Evolutionary conservation across 2,113 vertebrate species (phyloP).

Genomic region (Podarcis muralis): DNA sequence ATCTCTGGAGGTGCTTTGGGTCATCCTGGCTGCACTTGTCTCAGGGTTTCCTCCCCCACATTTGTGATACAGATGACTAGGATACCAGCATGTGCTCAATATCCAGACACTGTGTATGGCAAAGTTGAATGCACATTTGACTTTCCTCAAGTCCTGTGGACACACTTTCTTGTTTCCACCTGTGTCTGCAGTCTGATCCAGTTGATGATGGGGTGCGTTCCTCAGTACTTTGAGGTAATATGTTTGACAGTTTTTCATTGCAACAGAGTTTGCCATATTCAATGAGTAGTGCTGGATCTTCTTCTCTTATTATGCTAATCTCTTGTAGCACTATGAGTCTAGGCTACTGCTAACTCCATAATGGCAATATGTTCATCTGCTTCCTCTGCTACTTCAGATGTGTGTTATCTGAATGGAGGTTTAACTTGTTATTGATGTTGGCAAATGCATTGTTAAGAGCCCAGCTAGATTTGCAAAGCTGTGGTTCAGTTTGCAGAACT

Average conservation of each 20-base stretch:
- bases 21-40: background rate
- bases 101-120: background rate
- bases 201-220: background rate
- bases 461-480: conserved; percentile 52
- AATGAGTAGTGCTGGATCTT: background rate
- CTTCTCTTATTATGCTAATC: background rate
- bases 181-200: background rate
- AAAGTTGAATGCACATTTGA: background rate
- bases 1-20: background rate
- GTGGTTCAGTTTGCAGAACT: conserved; percentile 29
- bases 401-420: background rate
- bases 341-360: conserved; percentile 10
- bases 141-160: background rate
- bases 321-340: background rate
- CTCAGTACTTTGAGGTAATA: background rate
- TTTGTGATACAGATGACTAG: background rate
- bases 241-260: background rate
- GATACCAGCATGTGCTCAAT: background rate
- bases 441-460: conserved; percentile 56
- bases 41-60: background rate
- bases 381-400: conserved; percentile 12
- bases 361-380: conserved; percentile 20
- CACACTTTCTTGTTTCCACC: background rate
- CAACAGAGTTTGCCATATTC: background rate
- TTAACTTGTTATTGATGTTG: conserved; percentile 61